A percentile compares a stretch with the other conserved stretches of the same genome.
phyloP scores from a whole-genome alignment of 2,113 vertebrate species.

The Hippocampus mohnikei region DNA sequence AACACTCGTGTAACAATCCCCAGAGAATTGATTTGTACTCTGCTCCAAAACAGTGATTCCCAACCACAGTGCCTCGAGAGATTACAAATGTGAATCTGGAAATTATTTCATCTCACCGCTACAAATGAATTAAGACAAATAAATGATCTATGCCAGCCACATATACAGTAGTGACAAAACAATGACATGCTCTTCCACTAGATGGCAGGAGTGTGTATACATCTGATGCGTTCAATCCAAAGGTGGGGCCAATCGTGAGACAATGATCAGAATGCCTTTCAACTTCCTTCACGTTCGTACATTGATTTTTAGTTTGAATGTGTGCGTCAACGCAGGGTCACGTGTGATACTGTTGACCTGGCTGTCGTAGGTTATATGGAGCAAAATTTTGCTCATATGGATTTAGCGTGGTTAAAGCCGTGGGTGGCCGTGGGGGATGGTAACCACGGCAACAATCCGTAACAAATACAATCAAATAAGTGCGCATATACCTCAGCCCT shows the following conservation, averaged over 20 bases:
- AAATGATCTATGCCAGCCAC: too few relatives aligned
- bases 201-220: not conserved
- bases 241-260: not conserved
- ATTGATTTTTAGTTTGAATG: constrained; percentile 8
- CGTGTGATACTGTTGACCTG: constrained; percentile 4
- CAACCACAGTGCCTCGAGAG: too few relatives aligned
- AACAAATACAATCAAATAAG: not conserved
- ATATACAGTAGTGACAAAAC: too few relatives aligned
- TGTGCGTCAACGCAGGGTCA: constrained; percentile 2
- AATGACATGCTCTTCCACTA: not conserved
- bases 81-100: too few relatives aligned
- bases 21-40: too few relatives aligned
- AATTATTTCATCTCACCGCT: too few relatives aligned
- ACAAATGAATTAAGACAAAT: too few relatives aligned
- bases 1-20: too few relatives aligned
- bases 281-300: not conserved
- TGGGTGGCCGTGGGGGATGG: constrained; percentile 28
- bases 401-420: constrained; percentile 26
- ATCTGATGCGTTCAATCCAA: not conserved
- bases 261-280: not conserved
- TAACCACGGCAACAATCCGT: constrained; percentile 53
- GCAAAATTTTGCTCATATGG: constrained; percentile 12
- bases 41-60: too few relatives aligned
- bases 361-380: constrained; percentile 6
- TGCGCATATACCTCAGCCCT: constrained; percentile 72